A percentile compares a stretch with the other conserved stretches of the same genome.
Evolutionary conservation across 2,797 vertebrate genomes (phyloP).

Genomic region (Pelodytes ibericus): DNA sequence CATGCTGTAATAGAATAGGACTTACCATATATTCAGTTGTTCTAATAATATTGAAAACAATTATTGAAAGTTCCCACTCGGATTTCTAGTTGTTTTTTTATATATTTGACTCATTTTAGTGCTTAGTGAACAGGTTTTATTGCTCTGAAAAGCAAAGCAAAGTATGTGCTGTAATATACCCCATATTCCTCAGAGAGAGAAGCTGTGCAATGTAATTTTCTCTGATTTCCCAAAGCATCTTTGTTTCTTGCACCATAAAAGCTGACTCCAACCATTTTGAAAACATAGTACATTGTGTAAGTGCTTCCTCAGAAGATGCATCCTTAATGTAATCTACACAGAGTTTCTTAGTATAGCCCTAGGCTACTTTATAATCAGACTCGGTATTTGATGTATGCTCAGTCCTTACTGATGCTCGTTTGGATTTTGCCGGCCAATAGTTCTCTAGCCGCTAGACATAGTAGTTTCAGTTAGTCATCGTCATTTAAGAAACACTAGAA

Average conservation of each 20-base stretch:
- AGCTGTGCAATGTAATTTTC: neutral
- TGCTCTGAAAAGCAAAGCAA: neutral
- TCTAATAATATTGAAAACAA: neutral
- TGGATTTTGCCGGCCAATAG: neutral
- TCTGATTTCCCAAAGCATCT: slow-evolving; percentile 2
- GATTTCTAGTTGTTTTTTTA: neutral
- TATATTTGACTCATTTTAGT: neutral
- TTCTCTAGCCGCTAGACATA: neutral
- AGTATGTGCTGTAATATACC: neutral
- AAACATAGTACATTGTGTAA: neutral
- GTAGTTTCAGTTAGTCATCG: neutral
- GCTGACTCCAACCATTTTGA: neutral
- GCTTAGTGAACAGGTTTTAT: neutral
- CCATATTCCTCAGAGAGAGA: neutral
- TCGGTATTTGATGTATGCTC: neutral
- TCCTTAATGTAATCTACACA: neutral
- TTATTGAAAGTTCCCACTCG: neutral
- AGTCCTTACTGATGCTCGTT: neutral
- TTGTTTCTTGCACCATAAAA: neutral
- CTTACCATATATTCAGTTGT: neutral
- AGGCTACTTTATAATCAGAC: neutral
- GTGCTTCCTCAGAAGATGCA: neutral
- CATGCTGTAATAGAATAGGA: too few relatives aligned
- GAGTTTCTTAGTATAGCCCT: neutral
- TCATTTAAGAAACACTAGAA: neutral